Percentiles rank a stretch among this genome's conserved stretches.
Evolutionary conservation across 1,140 invertebrate genomes (phyloP).

Genomic region (Colletes gigas): DNA sequence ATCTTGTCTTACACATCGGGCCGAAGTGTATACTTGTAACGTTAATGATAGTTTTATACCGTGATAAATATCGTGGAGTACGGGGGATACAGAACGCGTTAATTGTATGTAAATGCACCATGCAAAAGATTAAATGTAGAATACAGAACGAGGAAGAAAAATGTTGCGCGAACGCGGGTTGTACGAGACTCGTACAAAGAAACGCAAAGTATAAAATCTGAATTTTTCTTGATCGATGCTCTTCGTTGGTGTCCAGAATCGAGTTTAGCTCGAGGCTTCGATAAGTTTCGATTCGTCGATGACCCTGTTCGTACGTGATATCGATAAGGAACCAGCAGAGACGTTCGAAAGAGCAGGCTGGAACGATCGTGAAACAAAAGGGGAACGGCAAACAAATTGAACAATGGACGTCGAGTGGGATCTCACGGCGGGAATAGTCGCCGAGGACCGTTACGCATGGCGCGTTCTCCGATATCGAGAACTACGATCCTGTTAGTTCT

Average conservation of each 20-base stretch:
- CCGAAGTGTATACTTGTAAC: too few relatives aligned
- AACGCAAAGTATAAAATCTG: too few relatives aligned
- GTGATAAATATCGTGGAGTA: too few relatives aligned
- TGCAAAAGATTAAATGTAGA: background rate
- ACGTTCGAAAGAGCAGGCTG: conserved; percentile 1
- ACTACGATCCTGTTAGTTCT: conserved; percentile 41
- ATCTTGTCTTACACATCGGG: too few relatives aligned
- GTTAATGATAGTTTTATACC: too few relatives aligned
- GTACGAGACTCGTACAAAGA: background rate
- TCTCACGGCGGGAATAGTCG: conserved; percentile 22
- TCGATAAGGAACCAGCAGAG: background rate
- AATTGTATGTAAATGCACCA: background rate
- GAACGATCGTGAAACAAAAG: background rate
- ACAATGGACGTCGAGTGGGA: conserved; percentile 18
- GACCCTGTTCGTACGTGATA: background rate
- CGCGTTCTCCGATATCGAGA: conserved; percentile 40
- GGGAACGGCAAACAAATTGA: conserved; percentile 24
- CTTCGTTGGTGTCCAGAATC: background rate
- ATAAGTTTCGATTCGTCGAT: too few relatives aligned
- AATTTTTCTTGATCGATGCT: background rate
- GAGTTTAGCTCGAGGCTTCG: too few relatives aligned
- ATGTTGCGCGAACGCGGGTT: background rate
- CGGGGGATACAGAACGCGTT: background rate
- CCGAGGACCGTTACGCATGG: conserved; percentile 27
- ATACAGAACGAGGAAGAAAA: background rate